Conservation (phyloP, 2,888 invertebrate genomes). For the Drosophila algonquin region DNA sequence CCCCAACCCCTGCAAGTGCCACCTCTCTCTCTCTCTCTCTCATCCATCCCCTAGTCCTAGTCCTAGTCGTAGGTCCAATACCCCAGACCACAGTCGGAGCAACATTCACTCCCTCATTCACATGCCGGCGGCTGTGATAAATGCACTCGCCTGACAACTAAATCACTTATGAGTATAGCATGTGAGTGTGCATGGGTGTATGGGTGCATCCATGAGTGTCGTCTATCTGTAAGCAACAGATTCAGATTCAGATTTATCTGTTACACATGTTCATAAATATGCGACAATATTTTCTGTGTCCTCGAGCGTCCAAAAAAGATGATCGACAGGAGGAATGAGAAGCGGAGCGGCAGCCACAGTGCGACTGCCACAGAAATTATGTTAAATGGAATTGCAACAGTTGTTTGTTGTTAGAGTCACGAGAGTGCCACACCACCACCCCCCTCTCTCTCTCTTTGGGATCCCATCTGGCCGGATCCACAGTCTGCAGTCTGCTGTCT, state of each 20-base stretch:
- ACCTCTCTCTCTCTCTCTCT: neutral
- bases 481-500: neutral
- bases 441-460: neutral
- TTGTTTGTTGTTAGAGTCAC: conserved; percentile 72
- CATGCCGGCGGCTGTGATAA: conserved; percentile 69
- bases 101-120: neutral
- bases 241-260: conserved; percentile 69
- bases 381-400: conserved; percentile 77
- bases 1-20: conserved; percentile 11
- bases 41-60: neutral
- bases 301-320: conserved; percentile 43
- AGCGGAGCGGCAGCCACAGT: conserved; percentile 20
- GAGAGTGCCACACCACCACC: neutral
- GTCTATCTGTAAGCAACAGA: conserved; percentile 1
- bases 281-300: conserved; percentile 75
- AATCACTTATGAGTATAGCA: conserved; percentile 66
- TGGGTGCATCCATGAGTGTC: conserved; percentile 1
- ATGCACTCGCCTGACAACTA: conserved; percentile 79
- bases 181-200: conserved; percentile 42
- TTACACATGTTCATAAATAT: conserved; percentile 80
- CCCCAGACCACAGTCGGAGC: conserved; percentile 39
- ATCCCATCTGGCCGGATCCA: conserved; percentile 4
- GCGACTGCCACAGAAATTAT: conserved; percentile 35
- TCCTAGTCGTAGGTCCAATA: conserved; percentile 6
- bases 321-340: conserved; percentile 68